Conservation (phyloP, 2,797 vertebrate species). For the Tokudaia muenninki region DNA sequence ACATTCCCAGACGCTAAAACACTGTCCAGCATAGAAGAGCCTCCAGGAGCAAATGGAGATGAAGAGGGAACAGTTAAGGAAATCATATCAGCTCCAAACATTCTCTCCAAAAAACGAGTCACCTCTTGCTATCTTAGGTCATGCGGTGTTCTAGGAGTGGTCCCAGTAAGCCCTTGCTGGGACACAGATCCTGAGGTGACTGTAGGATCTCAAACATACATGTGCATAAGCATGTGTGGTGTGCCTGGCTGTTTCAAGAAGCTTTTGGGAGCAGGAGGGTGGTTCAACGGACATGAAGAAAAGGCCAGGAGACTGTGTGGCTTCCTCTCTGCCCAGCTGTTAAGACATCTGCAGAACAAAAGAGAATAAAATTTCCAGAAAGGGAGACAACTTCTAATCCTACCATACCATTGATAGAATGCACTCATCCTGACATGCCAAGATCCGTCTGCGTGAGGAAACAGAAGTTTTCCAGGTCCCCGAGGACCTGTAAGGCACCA, state of each 20-base stretch:
- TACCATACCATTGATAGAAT: neutral
- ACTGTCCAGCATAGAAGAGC: neutral
- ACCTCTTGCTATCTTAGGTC: neutral
- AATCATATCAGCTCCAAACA: neutral
- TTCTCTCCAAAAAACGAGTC: neutral
- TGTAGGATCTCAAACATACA: neutral
- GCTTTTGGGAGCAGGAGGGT: neutral
- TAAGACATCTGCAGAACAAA: neutral
- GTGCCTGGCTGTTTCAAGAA: neutral
- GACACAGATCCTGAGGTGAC: neutral
- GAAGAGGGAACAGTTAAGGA: neutral
- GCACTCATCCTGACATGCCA: neutral
- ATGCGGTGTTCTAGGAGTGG: neutral
- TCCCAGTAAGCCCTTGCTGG: neutral
- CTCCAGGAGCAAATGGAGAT: neutral
- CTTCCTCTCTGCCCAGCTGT: neutral
- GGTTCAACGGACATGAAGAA: rapidly evolving
- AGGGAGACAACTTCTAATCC: neutral
- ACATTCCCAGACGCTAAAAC: neutral
- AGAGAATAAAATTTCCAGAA: neutral
- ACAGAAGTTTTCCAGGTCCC: slow-evolving; percentile 8
- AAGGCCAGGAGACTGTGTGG: neutral
- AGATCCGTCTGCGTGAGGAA: neutral
- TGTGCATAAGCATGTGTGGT: too few species aligned
- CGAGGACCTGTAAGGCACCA: neutral